Evolutionary conservation across 2,113 vertebrate species (phyloP), one percentile per base, ranked within the genome.

Genomic region (Sorex araneus): DNA sequence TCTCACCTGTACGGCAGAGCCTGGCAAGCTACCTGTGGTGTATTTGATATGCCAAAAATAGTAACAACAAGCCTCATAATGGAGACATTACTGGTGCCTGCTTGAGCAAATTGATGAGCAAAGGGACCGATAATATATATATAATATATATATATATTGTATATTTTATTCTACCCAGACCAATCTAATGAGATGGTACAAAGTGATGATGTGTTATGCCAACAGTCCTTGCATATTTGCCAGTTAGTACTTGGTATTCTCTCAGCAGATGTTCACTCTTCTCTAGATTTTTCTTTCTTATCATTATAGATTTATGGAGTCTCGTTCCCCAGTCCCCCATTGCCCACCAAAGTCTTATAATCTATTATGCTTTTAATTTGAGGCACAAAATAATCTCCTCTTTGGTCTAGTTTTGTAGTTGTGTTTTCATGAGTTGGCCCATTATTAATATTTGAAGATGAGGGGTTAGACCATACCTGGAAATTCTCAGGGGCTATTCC

Each of bases 281-380:
- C n/a, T 1, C 25, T 1, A 19, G 34, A 0, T 7, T 66, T 32
- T 19, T 54, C 82, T 70, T 67, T 70, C 32, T 13, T 90, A 16
- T 67, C 43, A 67, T 67, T 76, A 67, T 23, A 40, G 43, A 40
- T 12, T 75, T 70, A 83, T 8, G 8, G 40, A 54, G 19, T 60
- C 28, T 66, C 28, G 12, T 30, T 64, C 64, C 21, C 25, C 64
- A 6, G 2, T 23, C 36, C 70, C 54, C n/a, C 34, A 63, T 27
- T 64, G 27, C 28, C 54, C 36, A 36, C 25, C 25, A 54, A 66
- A 66, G 12, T 11, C 43, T 66, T 83, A 27, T 66, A 19, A 10
- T 67, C 66, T 75, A 83, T 66, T 40, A 27, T 74, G 21, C 60
- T 13, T 83, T 83, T 90, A 75, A 54, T 90, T 1, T 60, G 75